A percentile compares a stretch with the other conserved stretches of the same genome.
These are phyloP conservation scores for Mythimna ferrago DNA, from an alignment of 2,888 invertebrate genomes.

Conservation along the genomic window DNA sequence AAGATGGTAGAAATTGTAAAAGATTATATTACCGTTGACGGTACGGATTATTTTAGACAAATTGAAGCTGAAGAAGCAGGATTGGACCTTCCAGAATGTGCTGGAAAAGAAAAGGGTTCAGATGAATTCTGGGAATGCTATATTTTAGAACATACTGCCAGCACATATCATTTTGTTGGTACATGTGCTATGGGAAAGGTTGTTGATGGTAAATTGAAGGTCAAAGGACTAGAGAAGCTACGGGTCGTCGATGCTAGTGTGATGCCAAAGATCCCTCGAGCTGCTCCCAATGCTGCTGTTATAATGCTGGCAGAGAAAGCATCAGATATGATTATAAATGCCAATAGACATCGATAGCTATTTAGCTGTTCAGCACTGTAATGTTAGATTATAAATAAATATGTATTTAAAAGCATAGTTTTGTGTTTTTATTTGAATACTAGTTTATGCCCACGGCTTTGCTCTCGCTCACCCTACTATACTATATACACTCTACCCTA, in stretches of 20 bases:
- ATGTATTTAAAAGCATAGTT: too few relatives aligned
- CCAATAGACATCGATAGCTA: not conserved
- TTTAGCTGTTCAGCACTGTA: not conserved
- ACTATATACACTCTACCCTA: too few relatives aligned
- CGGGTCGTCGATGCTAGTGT: slow-evolving; percentile 69
- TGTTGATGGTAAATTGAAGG: slow-evolving; percentile 90
- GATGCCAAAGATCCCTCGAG: slow-evolving; percentile 89
- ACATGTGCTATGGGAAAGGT: slow-evolving; percentile 95
- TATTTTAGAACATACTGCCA: slow-evolving; percentile 82
- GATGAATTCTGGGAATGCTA: slow-evolving; percentile 69
- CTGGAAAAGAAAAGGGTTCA: slow-evolving; percentile 33
- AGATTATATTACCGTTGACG: slow-evolving; percentile 57
- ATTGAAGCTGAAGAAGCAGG: slow-evolving; percentile 61
- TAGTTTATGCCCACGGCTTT: too few relatives aligned
- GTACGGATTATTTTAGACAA: slow-evolving; percentile 61
- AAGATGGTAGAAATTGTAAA: slow-evolving; percentile 48
- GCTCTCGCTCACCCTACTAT: too few relatives aligned
- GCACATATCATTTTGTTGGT: slow-evolving; percentile 93
- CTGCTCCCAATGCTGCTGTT: slow-evolving; percentile 89
- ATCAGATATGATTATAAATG: slow-evolving; percentile 35
- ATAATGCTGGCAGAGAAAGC: slow-evolving; percentile 51
- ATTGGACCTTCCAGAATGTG: slow-evolving; percentile 60
- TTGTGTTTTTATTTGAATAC: not conserved
- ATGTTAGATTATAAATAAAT: too few relatives aligned
- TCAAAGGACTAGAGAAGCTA: slow-evolving; percentile 57